Conservation (phyloP, 1,140 invertebrate genomes). For the Mycetomoellerius zeteki region DNA sequence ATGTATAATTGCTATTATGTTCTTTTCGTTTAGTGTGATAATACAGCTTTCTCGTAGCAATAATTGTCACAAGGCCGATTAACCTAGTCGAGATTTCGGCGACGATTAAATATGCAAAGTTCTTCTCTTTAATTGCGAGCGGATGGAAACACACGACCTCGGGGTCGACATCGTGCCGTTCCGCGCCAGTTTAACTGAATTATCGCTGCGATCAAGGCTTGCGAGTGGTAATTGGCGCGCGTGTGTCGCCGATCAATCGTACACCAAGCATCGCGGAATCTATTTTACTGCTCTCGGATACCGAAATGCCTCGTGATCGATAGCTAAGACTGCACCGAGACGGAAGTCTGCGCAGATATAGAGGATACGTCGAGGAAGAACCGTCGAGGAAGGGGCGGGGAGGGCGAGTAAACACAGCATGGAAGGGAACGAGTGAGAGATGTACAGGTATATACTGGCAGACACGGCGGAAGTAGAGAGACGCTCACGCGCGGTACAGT, state of each 20-base stretch:
- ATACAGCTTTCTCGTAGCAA: neutral
- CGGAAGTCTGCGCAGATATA: slow-evolving; percentile 53
- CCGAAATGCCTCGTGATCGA: slow-evolving; percentile 80
- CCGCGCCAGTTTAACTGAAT: slow-evolving; percentile 79
- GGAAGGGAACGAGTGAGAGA: slow-evolving; percentile 5
- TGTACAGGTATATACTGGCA: neutral
- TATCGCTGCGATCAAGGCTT: slow-evolving; percentile 80
- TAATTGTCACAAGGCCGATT: neutral
- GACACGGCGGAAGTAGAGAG: slow-evolving; percentile 65
- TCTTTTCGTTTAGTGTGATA: neutral
- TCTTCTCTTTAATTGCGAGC: neutral
- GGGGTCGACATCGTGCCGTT: neutral
- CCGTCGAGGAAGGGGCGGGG: neutral
- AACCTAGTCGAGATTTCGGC: neutral
- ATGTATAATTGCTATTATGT: too few relatives aligned
- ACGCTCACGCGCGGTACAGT: slow-evolving; percentile 44
- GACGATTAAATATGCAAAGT: neutral
- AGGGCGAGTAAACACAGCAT: neutral
- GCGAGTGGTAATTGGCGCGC: slow-evolving; percentile 79
- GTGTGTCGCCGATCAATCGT: slow-evolving; percentile 81
- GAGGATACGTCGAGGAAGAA: slow-evolving; percentile 15
- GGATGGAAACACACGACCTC: neutral
- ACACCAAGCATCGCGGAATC: slow-evolving; percentile 75
- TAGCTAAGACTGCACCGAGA: slow-evolving; percentile 74
- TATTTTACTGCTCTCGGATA: slow-evolving; percentile 78